A percentile compares a stretch with the other conserved stretches of the same genome.
Evolutionary conservation across 1,140 invertebrate genomes (phyloP).

Genomic region (Pantala flavescens): DNA sequence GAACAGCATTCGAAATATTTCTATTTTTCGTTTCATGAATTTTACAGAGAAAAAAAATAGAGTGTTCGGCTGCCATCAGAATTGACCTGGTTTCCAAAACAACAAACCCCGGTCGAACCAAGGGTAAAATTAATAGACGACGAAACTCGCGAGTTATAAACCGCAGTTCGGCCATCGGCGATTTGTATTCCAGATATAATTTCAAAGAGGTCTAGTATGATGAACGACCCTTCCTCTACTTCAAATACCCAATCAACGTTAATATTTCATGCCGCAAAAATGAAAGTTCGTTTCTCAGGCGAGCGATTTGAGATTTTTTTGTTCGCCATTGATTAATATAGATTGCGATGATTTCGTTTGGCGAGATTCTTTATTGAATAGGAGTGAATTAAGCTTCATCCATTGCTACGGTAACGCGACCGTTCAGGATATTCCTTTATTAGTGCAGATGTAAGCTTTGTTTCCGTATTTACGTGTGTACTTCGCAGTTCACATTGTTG

Average conservation of each 20-base stretch:
- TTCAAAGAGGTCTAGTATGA: neutral
- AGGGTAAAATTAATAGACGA: neutral
- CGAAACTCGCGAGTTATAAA: neutral
- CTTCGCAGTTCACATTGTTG: no score
- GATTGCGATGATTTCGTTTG: no score
- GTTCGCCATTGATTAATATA: no score
- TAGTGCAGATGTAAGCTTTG: no score
- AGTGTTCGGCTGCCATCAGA: neutral
- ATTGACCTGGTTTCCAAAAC: neutral
- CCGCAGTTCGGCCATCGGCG: neutral
- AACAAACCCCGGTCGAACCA: neutral
- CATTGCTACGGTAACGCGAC: no score
- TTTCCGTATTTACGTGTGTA: no score
- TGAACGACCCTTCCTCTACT: neutral
- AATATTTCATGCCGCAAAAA: no score
- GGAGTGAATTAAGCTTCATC: no score
- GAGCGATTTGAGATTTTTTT: no score
- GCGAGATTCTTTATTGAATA: no score
- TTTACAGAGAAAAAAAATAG: neutral
- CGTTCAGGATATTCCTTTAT: no score
- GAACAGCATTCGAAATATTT: neutral
- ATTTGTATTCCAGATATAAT: neutral
- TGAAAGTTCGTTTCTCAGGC: no score
- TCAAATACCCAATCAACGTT: neutral
- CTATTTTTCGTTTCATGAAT: neutral